Evolutionary conservation across 2,888 invertebrate species (phyloP).

Genomic region (Lasius fuliginosus): DNA sequence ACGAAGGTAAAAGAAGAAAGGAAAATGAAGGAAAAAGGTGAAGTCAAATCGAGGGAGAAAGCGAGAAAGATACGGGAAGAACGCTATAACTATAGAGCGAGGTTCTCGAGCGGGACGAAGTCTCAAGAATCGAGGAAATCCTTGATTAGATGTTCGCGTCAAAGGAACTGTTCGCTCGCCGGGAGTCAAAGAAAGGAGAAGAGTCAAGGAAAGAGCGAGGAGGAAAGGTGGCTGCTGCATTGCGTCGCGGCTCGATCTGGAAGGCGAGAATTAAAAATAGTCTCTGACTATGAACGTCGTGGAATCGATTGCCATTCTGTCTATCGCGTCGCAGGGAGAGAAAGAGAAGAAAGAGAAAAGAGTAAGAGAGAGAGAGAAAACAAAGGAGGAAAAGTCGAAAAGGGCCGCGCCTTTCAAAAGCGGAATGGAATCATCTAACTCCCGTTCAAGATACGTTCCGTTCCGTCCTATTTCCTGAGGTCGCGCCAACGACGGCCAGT

Average conservation of each 20-base stretch:
- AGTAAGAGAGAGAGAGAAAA: neutral
- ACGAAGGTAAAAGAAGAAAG: neutral
- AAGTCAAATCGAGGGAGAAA: neutral
- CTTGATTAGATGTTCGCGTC: constrained; percentile 80
- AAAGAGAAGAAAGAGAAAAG: neutral
- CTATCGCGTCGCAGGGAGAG: neutral
- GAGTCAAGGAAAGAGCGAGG: constrained; percentile 1
- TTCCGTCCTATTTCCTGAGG: constrained; percentile 79
- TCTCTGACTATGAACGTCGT: constrained; percentile 65
- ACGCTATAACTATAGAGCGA: constrained; percentile 7
- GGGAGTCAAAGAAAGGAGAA: constrained; percentile 52
- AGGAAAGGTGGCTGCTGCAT: neutral
- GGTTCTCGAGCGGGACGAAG: constrained; percentile 56
- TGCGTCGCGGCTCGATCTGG: constrained; percentile 58
- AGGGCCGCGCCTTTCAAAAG: constrained; percentile 65
- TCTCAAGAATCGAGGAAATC: constrained; percentile 67
- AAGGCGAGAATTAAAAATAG: constrained; percentile 75
- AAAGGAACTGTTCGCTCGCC: constrained; percentile 69
- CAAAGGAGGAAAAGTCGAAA: constrained; percentile 54
- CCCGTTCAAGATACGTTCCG: constrained; percentile 79
- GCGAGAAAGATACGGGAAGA: constrained; percentile 9
- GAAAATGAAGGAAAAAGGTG: constrained; percentile 20
- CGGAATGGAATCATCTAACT: constrained; percentile 67
- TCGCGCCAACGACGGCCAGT: constrained; percentile 75
- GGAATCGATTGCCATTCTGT: constrained; percentile 58